Conservation (phyloP, 1,140 invertebrate genomes). For the Mycetomoellerius zeteki region DNA sequence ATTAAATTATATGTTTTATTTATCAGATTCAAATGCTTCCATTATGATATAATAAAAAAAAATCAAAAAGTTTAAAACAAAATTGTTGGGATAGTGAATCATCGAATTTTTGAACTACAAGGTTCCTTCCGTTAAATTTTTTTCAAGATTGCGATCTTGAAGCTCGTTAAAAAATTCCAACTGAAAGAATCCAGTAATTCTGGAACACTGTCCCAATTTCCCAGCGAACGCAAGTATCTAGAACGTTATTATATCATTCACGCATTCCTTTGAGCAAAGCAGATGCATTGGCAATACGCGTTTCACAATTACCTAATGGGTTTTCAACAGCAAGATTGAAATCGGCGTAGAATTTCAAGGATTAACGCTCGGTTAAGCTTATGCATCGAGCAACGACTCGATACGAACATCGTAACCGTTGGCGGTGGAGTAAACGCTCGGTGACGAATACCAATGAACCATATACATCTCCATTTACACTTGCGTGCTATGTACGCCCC, state of each 20-base stretch:
- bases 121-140: not conserved
- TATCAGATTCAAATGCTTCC: not conserved
- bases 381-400: conserved; percentile 54
- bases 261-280: conserved; percentile 21
- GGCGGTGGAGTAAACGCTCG: conserved; percentile 56
- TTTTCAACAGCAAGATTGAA: conserved; percentile 59
- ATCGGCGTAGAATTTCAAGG: conserved; percentile 51
- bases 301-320: conserved; percentile 47
- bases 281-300: conserved; percentile 31
- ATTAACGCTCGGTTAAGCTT: conserved; percentile 63
- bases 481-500: conserved; percentile 52
- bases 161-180: not conserved
- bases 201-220: not conserved
- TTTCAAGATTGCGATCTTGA: not conserved
- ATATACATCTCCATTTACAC: conserved; percentile 60
- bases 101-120: not conserved
- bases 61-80: no score
- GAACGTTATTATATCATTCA: conserved; percentile 17
- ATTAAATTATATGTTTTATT: not conserved
- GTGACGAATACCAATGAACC: conserved; percentile 65
- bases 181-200: not conserved
- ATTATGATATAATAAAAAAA: no score
- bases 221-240: not conserved
- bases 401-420: conserved; percentile 61
- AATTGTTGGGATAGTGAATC: not conserved